Base-by-base conservation (phyloP, 1,140 invertebrate species). In the Tyrophagus putrescentiae region DNA sequence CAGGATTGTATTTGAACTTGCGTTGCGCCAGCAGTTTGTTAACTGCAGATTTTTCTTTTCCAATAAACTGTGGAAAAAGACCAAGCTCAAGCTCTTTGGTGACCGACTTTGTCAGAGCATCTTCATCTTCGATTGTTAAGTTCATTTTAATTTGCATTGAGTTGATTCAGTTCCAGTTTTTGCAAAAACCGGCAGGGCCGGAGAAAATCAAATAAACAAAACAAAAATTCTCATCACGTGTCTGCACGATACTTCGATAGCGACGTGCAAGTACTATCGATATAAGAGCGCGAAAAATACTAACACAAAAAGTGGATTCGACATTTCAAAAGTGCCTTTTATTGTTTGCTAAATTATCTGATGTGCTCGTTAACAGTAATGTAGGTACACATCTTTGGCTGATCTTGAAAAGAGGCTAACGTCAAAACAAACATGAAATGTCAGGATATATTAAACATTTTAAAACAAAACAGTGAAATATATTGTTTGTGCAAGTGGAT, bases 1-100 rank as follows among this genome's bases (percentile, higher is more conserved):
- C 57, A 2, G 34, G 27, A 59, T 59, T 59, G 33, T 59, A 59
- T 44, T 59, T 59, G 41, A 44, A 59, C 50, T 59, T 59, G 13
- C 36, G 27, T 11, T 42, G 27, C 28, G 27, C 13, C 3, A 59
- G 13, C 21, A 59, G 25, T 44, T 45, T 42, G 36, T 59, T 42
- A 1, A 59, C 28, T 32, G n/a, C 48, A 2, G 16, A 13, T 45
- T 59, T 31, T 59, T 59, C 57, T 16, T 50, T n/a, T 11, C 57
- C 57, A 6, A 59, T 59, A 48, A n/a, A 59, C 34, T 59, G 34
- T 11, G 57, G 57, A 25, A 29, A 42, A 13, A 59, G 27, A 27
- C 39, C 57, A 27, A 59, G 18, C 18, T 59, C 57, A 6, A 59
- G 16, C 27, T 59, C 57, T n/a, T 28, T 16, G 25, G 34, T 44